Conservation (phyloP, 2,797 vertebrate genomes). For the Neoniphon sammara region DNA sequence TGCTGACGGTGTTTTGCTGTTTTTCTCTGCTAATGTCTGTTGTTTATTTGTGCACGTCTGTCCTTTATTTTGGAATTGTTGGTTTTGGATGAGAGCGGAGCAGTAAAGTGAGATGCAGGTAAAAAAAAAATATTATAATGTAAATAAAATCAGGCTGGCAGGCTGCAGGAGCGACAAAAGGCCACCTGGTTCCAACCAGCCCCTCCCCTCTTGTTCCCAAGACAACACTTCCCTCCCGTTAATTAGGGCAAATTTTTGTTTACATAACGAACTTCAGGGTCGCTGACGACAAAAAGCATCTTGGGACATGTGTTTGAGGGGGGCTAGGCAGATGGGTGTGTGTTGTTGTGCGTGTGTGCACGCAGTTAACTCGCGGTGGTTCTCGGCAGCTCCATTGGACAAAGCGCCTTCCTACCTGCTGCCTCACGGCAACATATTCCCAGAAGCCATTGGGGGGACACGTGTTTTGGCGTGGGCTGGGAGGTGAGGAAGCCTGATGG, state of each 20-base stretch:
- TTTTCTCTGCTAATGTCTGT: background rate
- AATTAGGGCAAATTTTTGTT: conserved; percentile 77
- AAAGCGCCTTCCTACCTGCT: conserved; percentile 77
- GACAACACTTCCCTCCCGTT: conserved; percentile 68
- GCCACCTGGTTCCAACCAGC: conserved; percentile 62
- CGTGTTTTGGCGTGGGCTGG: conserved; percentile 63
- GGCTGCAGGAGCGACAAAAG: conserved; percentile 57
- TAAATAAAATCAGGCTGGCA: conserved; percentile 30
- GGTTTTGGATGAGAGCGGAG: background rate
- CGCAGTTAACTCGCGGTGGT: conserved; percentile 44
- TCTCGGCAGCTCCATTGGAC: conserved; percentile 65
- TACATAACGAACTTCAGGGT: conserved; percentile 76
- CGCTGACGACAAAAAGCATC: conserved; percentile 70
- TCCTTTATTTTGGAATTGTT: background rate
- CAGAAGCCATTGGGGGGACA: conserved; percentile 60
- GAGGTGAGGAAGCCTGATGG: conserved; percentile 46
- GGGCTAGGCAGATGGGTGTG: conserved; percentile 52
- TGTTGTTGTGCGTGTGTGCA: conserved; percentile 24
- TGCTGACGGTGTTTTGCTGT: background rate
- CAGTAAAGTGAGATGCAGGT: background rate
- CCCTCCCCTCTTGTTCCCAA: conserved; percentile 55
- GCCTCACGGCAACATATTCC: conserved; percentile 61
- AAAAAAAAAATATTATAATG: conserved; percentile 1
- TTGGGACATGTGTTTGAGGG: conserved; percentile 70
- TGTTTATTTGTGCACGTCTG: background rate